Percentiles rank a stretch among this genome's conserved stretches.
phyloP scores from a whole-genome alignment of 2,888 invertebrate species.

The Himalopsyche japonica region DNA sequence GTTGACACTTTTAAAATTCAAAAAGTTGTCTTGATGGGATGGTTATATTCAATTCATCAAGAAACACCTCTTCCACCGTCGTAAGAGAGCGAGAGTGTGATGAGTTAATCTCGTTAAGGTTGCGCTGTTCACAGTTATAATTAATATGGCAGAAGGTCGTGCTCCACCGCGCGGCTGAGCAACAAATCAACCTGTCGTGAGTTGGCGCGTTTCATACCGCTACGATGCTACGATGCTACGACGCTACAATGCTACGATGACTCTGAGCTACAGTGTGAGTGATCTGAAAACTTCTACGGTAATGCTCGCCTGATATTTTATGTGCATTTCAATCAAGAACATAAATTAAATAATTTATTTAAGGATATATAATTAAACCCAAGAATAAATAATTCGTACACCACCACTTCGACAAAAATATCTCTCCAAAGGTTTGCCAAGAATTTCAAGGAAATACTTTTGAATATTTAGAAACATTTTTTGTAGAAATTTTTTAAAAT shows the following conservation, averaged over 20 bases:
- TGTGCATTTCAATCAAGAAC: neutral
- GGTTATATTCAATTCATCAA: neutral
- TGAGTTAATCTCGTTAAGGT: slow-evolving; percentile 2
- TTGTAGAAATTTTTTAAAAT: too few relatives aligned
- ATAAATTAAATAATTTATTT: too few relatives aligned
- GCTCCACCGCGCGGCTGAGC: neutral
- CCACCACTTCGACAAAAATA: too few relatives aligned
- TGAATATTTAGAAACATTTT: too few relatives aligned
- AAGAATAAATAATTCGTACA: too few relatives aligned
- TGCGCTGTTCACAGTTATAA: slow-evolving; percentile 13
- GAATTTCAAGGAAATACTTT: too few relatives aligned
- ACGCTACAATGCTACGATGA: neutral
- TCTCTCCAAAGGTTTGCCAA: too few relatives aligned
- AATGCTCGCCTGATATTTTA: neutral
- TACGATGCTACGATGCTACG: neutral
- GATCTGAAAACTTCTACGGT: neutral
- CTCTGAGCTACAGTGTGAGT: neutral
- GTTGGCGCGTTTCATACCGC: slow-evolving; percentile 4
- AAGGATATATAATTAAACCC: too few relatives aligned
- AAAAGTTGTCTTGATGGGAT: neutral
- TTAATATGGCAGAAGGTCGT: slow-evolving; percentile 14
- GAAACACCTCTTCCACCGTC: neutral
- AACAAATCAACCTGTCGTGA: slow-evolving; percentile 18
- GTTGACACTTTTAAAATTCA: neutral
- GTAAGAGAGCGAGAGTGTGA: neutral